A percentile compares a stretch with the other conserved stretches of the same genome.
Conservation (phyloP, 30 jellyfish, hydroid and myxozoan genomes). For the Aurelia aurita region DNA sequence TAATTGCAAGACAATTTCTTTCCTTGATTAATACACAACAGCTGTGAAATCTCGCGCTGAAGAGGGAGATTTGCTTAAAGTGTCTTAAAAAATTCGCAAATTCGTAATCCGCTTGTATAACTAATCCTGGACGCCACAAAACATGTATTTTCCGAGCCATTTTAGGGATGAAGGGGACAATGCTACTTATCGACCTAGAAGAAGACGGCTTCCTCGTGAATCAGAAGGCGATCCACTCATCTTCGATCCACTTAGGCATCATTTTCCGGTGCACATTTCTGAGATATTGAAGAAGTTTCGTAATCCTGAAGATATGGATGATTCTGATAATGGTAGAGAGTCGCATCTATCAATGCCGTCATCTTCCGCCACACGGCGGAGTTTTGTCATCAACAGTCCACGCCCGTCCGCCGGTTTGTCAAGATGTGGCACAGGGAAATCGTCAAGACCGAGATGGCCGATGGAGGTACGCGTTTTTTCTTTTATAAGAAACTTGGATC, state of each 20-base stretch:
- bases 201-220: neutral
- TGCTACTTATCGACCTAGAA: constrained; percentile 8
- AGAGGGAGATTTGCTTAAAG: neutral
- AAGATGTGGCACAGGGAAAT: constrained; percentile 47
- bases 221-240: constrained; percentile 25
- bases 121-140: constrained; percentile 41
- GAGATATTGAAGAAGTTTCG: constrained; percentile 60
- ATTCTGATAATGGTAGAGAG: constrained; percentile 54
- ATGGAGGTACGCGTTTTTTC: constrained; percentile 42
- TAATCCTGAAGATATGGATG: constrained; percentile 43
- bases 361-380: constrained; percentile 60
- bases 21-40: constrained; percentile 12
- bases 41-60: constrained; percentile 2
- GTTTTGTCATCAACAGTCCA: constrained; percentile 61
- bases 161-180: constrained; percentile 11
- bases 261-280: constrained; percentile 67
- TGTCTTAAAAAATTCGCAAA: neutral
- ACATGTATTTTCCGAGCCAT: constrained; percentile 16
- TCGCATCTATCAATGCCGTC: constrained; percentile 67
- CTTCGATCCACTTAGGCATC: constrained; percentile 53
- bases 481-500: neutral
- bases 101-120: neutral
- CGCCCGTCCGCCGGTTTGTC: constrained; percentile 56
- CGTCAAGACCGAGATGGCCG: constrained; percentile 37
- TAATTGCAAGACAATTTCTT: neutral